Evolutionary conservation across 2,113 vertebrate genomes (phyloP), one percentile per base, ranked within the genome.

Genomic region (Sinocyclocheilus anophthalmus): DNA sequence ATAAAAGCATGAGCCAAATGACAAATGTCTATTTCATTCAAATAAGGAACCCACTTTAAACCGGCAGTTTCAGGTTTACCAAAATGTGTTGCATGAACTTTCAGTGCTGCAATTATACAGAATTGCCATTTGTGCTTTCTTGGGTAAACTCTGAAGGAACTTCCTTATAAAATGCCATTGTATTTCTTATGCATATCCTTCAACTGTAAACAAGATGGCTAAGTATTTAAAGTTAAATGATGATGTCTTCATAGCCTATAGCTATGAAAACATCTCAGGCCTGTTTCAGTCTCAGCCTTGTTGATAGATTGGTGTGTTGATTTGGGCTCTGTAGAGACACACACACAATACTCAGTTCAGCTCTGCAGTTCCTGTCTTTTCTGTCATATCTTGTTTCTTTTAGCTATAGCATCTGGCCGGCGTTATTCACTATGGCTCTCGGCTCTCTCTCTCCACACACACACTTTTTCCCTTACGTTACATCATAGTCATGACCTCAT

Each of bases 401-500:
- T 85, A 76, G 83, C 69, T 76, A 72, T 59, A 86, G 67, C 72
- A 91, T 90, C 93, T 93, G 92, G 92, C 89, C 90, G 87, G 87
- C 88, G 86, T 91, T 87, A 92, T 59, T 83, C 87, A 89, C 79
- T 80, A 57, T 65, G 80, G 78, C 11, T 53, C 84, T 80, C 30
- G 24, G 20, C 50, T 84, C 88, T 87, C 87, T 88, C 87, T 81
- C 75, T 86, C 33, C 63, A 79, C 87, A 85, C 65, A 70, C 75
- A 83, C 73, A 86, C 33, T 70, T 84, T 90, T 90, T 86, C 90
- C 90, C 84, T 90, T 84, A 91, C 89, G 81, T 95, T 93, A 93
- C 93, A 90, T 94, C 92, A 95, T 91, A 86, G 30, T 42, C 87
- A 94, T 95, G 88, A 95, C 92, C 92, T 94, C 93, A 95, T 81